Conservation (phyloP, 2,888 invertebrate species). For the Entomobrya multifasciata region DNA sequence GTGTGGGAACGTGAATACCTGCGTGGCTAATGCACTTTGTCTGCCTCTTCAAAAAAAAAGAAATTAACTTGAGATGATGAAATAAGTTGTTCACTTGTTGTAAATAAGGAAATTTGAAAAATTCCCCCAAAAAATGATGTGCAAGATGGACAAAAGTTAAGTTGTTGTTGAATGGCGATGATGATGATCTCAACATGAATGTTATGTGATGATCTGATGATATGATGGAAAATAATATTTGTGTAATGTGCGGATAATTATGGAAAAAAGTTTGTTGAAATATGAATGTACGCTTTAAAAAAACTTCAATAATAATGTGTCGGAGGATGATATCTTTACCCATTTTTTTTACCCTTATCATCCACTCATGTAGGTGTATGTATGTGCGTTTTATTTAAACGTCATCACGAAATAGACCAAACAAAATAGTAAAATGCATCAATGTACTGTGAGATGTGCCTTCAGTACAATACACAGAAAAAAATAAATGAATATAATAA, state of each 20-base stretch:
- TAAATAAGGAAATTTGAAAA: slow-evolving; percentile 19
- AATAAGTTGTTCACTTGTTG: background rate
- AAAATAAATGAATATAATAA: slow-evolving; percentile 3
- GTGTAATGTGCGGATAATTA: slow-evolving; percentile 15
- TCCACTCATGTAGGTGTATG: no score
- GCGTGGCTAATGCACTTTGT: no score
- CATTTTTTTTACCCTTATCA: background rate
- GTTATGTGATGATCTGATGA: background rate
- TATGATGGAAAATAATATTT: background rate
- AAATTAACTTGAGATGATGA: background rate
- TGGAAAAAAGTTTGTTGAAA: background rate
- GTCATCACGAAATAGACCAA: no score
- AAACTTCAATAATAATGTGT: background rate
- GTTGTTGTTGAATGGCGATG: background rate
- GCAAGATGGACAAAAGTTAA: slow-evolving; percentile 1
- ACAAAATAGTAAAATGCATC: no score
- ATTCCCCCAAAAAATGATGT: background rate
- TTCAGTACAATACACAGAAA: background rate
- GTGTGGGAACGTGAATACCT: no score
- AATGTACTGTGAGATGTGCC: no score
- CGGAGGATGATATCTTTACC: background rate
- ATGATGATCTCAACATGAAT: background rate
- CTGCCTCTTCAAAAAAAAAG: no score
- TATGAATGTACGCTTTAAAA: background rate
- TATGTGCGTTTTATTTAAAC: no score